Evolutionary conservation across 2,888 invertebrate species (phyloP), one percentile per base, ranked within the genome.

Genomic region (Cetonia aurata): DNA sequence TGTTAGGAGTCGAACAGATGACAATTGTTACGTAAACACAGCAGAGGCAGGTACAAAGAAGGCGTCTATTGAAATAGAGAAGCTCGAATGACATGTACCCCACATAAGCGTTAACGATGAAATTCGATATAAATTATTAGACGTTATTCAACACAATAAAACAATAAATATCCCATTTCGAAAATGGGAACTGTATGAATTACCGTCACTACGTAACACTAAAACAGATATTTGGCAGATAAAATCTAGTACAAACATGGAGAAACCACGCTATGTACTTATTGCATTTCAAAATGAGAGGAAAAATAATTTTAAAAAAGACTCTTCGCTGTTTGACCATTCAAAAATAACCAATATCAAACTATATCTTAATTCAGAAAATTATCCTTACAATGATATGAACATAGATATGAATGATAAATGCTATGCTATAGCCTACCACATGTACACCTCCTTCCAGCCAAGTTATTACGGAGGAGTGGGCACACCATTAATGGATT

Each of bases 1-100:
- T 10, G 74, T 76, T 12, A 74, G 82, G 65, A 74, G 78, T 25
- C 78, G 75, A 41, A 60, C 66, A n/a, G 59, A 67, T 72, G 78
- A 60, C 80, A 81, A 82, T 75, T 74, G 77, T 42, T 62, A 59
- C 48, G 17, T 8, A 19, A 46, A 48, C 17, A 42, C 19, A 1
- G 55, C 0, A n/a, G 37, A 1, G 13, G n/a, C 4, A 44, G 60
- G 46, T 1, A 44, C 42, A 46, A 60, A 60, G 12, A 46, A n/a
- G n/a, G 42, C 46, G 12, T 37, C 13, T 17, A 67, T 57, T 4
- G 66, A 46, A 37, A n/a, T 70, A 6, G 53, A 25, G 10, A 70
- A 70, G 67, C 9, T 67, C n/a, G 66, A 67, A 17, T 70, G 57
- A 57, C 66, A 67, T 66, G 56, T 67, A 10, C 67, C 67, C 0